A percentile compares a stretch with the other conserved stretches of the same genome.
Evolutionary conservation across 2,888 invertebrate genomes (phyloP).

Genomic region (Apoderus coryli): DNA sequence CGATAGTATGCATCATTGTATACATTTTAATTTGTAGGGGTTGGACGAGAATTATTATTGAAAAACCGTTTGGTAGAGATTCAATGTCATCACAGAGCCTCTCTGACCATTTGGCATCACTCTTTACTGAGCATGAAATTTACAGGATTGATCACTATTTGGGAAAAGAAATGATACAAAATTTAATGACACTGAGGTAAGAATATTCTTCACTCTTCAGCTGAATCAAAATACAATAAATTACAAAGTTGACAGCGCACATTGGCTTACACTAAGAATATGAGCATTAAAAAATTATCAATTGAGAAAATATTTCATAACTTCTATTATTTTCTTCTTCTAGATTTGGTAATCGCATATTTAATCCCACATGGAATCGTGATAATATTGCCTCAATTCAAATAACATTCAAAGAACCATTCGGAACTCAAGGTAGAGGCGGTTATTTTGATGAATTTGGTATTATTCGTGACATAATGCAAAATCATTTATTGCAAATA

Average conservation of each 20-base stretch:
- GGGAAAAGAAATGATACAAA: slow-evolving; percentile 2
- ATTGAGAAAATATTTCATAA: no score
- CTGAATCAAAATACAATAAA: no score
- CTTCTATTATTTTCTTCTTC: no score
- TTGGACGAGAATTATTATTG: not conserved
- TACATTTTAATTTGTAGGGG: no score
- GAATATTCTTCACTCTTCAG: no score
- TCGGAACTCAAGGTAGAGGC: slow-evolving; percentile 1
- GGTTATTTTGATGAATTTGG: not conserved
- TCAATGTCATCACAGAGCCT: not conserved
- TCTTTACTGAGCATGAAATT: not conserved
- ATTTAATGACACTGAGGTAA: slow-evolving; percentile 1
- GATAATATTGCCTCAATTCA: not conserved
- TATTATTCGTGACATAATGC: slow-evolving; percentile 1
- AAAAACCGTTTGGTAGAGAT: slow-evolving; percentile 1
- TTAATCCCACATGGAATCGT: slow-evolving; percentile 2
- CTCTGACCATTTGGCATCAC: slow-evolving; percentile 1
- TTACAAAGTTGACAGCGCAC: no score
- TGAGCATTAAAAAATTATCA: no score
- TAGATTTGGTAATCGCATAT: not conserved
- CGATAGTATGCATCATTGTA: no score
- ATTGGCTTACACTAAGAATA: no score
- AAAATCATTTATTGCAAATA: slow-evolving; percentile 1
- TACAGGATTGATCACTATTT: slow-evolving; percentile 1
- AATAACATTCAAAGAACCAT: slow-evolving; percentile 1